A percentile compares a stretch with the other conserved stretches of the same genome.
These are phyloP conservation scores for Leuciscus idus DNA, from an alignment of 2,113 vertebrate genomes.

Conservation along the genomic window DNA sequence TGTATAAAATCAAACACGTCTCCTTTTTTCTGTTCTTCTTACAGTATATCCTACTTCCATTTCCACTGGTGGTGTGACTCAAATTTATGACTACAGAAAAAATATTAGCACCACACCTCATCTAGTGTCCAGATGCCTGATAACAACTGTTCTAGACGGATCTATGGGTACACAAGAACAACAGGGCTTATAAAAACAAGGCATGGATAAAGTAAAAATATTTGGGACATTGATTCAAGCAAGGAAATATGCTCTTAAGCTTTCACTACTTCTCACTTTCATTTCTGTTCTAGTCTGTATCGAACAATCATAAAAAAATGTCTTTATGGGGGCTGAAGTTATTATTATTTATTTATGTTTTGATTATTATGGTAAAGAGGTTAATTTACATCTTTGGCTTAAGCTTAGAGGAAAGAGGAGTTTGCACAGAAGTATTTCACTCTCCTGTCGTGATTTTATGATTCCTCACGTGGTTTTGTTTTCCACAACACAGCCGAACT, in stretches of 20 bases:
- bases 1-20: conserved; percentile 56
- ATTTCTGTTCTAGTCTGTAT: neutral
- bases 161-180: neutral
- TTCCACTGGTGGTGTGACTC: neutral
- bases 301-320: neutral
- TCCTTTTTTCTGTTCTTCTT: neutral
- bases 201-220: neutral
- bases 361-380: neutral
- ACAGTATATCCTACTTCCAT: neutral
- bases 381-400: neutral
- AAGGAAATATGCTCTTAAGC: neutral
- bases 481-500: neutral
- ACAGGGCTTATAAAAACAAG: neutral
- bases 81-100: neutral
- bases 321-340: neutral
- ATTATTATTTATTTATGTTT: neutral
- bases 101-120: neutral
- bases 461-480: neutral
- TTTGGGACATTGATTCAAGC: neutral
- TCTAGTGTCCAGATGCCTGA: conserved; percentile 13
- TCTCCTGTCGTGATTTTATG: neutral
- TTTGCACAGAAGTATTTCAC: neutral
- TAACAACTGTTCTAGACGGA: neutral
- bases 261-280: neutral
- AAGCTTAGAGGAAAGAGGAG: neutral